Evolutionary conservation across 2,888 invertebrate genomes (phyloP).

Genomic region (Mesochorus sp.): DNA sequence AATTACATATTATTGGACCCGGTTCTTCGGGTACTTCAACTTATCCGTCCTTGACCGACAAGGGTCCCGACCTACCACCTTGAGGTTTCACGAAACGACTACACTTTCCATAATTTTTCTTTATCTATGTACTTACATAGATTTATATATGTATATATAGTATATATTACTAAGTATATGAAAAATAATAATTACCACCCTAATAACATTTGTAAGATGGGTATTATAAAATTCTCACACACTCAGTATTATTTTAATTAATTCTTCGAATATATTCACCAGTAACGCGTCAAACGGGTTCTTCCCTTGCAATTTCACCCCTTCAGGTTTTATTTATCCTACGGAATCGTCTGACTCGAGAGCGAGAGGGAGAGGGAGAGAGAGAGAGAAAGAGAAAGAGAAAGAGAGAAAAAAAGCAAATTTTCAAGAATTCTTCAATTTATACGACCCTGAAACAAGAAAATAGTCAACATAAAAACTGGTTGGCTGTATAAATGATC

Average conservation of each 20-base stretch:
- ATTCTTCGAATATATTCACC: constrained; percentile 30
- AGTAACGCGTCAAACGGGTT: constrained; percentile 5
- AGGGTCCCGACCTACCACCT: constrained; percentile 60
- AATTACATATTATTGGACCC: constrained; percentile 58
- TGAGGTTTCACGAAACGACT: constrained; percentile 33
- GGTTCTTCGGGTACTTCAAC: constrained; percentile 30
- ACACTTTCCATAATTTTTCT: not conserved
- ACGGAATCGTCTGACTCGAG: not conserved
- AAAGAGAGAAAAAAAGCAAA: no score
- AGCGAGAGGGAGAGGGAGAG: no score
- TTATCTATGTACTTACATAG: no score
- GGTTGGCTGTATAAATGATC: not conserved
- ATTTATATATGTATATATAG: no score
- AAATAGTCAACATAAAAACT: no score
- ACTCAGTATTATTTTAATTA: constrained; percentile 33
- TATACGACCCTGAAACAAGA: no score
- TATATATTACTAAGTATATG: no score
- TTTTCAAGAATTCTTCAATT: no score
- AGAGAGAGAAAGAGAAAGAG: no score
- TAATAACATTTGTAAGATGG: not conserved
- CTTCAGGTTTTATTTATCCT: not conserved
- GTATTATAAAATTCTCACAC: not conserved
- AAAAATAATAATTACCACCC: not conserved
- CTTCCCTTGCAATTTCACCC: not conserved
- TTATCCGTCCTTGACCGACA: constrained; percentile 55